Base-by-base conservation (phyloP, 1,140 invertebrate genomes). In the Bombus breviceps region DNA sequence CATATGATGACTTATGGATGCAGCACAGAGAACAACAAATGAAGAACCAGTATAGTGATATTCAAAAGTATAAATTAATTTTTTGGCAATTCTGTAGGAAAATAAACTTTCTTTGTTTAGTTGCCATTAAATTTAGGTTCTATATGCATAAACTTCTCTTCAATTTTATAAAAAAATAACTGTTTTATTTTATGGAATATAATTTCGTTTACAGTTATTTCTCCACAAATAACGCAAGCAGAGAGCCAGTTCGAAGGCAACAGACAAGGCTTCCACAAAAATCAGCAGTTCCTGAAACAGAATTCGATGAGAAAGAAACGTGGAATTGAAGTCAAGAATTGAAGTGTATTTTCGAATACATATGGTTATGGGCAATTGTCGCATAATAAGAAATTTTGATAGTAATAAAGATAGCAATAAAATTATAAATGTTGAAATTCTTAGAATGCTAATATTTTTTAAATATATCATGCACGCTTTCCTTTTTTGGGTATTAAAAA, bases 1-100 rank as follows among this genome's bases (percentile, higher is more conserved):
- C 83, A 3, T 85, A 85, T 2, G 68, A 80, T 10, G 57, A 72
- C 15, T 53, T 85, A 53, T 43, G 76, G 41, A 47, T 2, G 3
- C 15, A 80, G 6, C 18, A 80, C 5, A 80, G n/a, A 59, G 5
- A 10, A 13, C 1, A 34, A 22, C 39, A 66, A 66, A 28, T 43
- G n/a, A 66, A 25, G 25, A 18, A 0, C 1, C 25, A 15, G 0
- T 37, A 47, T 39, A 22, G 8, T 53, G 41, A 5, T 12, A 2
- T 66, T 32, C 3, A 12, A 0, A 41, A 64, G 75, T 84, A 78
- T 15, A 57, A 78, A 57, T 34, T 25, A 68, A 25, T 53, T 32
- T 12, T 53, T n/a, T 12, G 12, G 3, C 6, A 47, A 12, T 28
- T 32, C 43, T 22, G 22, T 3, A 57, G 28, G 41, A 25, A 32